These are phyloP conservation scores for Zoanthus sociatus DNA, from an alignment of 92 coral and sea anemone genomes.

Conservation along the genomic window DNA sequence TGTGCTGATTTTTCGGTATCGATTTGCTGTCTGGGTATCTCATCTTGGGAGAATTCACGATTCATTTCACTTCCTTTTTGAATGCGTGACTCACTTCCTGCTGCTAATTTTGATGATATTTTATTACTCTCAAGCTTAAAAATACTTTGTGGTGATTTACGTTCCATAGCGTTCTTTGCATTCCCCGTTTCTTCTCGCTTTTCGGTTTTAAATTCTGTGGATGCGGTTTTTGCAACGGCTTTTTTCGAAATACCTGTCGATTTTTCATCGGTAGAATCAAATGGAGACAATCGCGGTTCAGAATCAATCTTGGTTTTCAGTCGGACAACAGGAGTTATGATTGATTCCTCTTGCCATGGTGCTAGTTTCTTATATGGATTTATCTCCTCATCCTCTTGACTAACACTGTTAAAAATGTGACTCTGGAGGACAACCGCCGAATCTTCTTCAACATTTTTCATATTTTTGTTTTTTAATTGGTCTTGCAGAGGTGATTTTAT, in stretches of 20 bases:
- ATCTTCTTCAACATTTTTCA: background rate
- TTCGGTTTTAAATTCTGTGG: background rate
- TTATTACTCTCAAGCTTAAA: background rate
- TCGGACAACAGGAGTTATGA: background rate
- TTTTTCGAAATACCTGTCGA: background rate
- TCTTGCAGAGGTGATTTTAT: background rate
- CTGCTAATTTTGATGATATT: background rate
- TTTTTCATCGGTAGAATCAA: background rate
- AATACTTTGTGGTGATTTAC: background rate
- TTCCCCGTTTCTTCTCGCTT: background rate
- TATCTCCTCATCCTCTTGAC: background rate
- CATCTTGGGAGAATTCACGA: background rate
- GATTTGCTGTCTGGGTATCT: background rate
- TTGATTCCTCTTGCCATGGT: conserved; percentile 28
- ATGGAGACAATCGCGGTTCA: conserved; percentile 25
- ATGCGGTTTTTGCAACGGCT: background rate
- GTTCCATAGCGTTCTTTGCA: background rate
- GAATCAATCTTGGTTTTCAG: background rate
- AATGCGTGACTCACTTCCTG: background rate
- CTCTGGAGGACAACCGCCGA: background rate
- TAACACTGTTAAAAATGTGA: background rate
- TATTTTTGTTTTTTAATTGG: background rate
- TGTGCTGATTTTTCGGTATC: background rate
- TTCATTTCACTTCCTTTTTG: background rate
- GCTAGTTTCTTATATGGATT: conserved; percentile 22